These are phyloP conservation scores for Trachythela sp. DNA, from an alignment of 64 coral and sea anemone genomes.

Conservation along the genomic window DNA sequence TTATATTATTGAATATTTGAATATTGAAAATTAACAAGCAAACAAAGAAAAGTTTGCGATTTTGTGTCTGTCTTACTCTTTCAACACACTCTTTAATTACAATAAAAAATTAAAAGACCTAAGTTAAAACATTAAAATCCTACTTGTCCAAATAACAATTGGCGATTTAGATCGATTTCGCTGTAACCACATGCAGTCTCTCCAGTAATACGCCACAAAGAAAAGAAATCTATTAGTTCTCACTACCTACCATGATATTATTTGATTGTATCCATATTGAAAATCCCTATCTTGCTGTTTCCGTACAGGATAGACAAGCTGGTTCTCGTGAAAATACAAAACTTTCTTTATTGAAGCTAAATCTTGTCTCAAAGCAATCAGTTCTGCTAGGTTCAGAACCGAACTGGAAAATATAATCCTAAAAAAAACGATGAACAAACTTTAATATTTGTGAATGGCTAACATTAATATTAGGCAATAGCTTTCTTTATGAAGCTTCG, in stretches of 20 bases:
- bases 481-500: too few species aligned
- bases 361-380: slow-evolving; percentile 79
- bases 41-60: too few species aligned
- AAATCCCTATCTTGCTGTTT: slow-evolving; percentile 95
- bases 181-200: too few species aligned
- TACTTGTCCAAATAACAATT: too few species aligned
- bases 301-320: slow-evolving; percentile 80
- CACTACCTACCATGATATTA: slow-evolving; percentile 69
- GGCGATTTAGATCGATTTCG: too few species aligned
- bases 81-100: too few species aligned
- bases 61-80: too few species aligned
- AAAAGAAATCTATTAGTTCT: neutral
- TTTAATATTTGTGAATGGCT: neutral
- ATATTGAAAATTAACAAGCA: too few species aligned
- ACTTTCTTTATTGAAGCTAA: slow-evolving; percentile 64
- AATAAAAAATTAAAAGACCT: too few species aligned
- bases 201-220: neutral
- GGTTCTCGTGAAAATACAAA: slow-evolving; percentile 94
- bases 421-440: neutral
- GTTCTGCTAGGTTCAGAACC: slow-evolving; percentile 73
- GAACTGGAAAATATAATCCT: slow-evolving; percentile 83
- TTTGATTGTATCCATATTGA: slow-evolving; percentile 94
- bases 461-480: too few species aligned
- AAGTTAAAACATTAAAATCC: too few species aligned
- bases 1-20: too few species aligned